Evolutionary conservation across 2,888 invertebrate species (phyloP).

Genomic region (Strigamia maritima): DNA sequence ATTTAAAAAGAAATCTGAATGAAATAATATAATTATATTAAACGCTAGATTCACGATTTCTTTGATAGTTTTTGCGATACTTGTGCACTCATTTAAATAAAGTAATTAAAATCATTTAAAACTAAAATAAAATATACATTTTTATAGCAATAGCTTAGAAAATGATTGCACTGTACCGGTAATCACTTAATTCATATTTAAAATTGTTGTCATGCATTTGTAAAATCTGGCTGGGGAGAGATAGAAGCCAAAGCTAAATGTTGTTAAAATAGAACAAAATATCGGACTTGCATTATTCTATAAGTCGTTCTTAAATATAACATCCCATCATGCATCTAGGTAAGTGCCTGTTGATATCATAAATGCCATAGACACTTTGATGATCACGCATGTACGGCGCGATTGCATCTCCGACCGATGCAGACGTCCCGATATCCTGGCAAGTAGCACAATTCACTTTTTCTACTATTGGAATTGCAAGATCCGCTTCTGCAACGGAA

Average conservation of each 20-base stretch:
- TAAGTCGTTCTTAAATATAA: background rate
- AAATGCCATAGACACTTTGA: constrained; percentile 17
- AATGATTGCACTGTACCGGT: background rate
- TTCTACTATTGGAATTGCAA: background rate
- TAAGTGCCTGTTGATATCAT: constrained; percentile 20
- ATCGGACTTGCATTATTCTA: constrained; percentile 12
- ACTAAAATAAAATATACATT: no score
- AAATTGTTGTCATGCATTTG: background rate
- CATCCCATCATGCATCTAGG: constrained; percentile 27
- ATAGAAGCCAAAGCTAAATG: background rate
- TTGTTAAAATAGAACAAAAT: background rate
- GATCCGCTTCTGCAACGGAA: background rate
- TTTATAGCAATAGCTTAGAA: background rate
- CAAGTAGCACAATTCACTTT: background rate
- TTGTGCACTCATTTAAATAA: no score
- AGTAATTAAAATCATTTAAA: no score
- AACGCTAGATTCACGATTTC: no score
- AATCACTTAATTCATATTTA: background rate
- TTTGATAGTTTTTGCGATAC: no score
- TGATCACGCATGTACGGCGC: constrained; percentile 4
- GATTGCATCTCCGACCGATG: background rate
- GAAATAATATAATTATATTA: no score
- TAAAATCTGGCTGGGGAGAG: background rate
- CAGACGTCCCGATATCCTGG: background rate
- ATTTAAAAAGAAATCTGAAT: no score